A percentile compares a stretch with the other conserved stretches of the same genome.
These are phyloP conservation scores for Hesperophylax magnus DNA, from an alignment of 1,140 invertebrate species.

Conservation along the genomic window DNA sequence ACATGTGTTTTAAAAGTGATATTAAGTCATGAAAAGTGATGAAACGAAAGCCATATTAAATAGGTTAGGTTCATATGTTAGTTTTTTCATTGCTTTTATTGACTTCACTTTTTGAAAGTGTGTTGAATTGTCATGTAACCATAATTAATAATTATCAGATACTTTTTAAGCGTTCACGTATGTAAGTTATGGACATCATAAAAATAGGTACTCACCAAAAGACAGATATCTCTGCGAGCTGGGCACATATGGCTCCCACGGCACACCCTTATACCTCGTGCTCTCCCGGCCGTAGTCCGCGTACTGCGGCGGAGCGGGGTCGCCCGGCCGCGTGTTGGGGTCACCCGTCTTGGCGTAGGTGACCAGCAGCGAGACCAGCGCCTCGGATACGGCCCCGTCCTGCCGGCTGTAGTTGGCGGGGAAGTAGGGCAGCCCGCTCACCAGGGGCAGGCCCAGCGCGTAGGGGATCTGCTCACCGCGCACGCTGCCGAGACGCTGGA, in stretches of 20 bases:
- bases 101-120: too few relatives aligned
- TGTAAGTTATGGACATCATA: too few relatives aligned
- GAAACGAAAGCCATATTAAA: too few relatives aligned
- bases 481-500: constrained; percentile 82
- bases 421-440: constrained; percentile 72
- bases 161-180: too few relatives aligned
- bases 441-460: constrained; percentile 88
- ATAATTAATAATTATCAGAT: too few relatives aligned
- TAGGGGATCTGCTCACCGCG: constrained; percentile 90
- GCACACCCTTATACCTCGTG: constrained; percentile 72
- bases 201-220: constrained; percentile 73
- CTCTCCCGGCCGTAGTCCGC: constrained; percentile 74
- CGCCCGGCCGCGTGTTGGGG: constrained; percentile 71
- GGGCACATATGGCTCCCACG: constrained; percentile 83
- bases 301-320: constrained; percentile 61
- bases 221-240: constrained; percentile 82
- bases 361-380: constrained; percentile 81
- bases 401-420: constrained; percentile 82
- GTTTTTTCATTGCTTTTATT: too few relatives aligned
- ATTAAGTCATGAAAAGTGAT: too few relatives aligned
- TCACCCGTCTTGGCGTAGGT: constrained; percentile 85
- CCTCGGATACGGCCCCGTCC: constrained; percentile 82
- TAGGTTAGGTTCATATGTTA: too few relatives aligned
- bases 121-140: too few relatives aligned
- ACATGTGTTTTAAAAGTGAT: too few relatives aligned